Evolutionary conservation across 2,113 vertebrate genomes (phyloP), one percentile per base, ranked within the genome.

Genomic region (Lanius collurio): DNA sequence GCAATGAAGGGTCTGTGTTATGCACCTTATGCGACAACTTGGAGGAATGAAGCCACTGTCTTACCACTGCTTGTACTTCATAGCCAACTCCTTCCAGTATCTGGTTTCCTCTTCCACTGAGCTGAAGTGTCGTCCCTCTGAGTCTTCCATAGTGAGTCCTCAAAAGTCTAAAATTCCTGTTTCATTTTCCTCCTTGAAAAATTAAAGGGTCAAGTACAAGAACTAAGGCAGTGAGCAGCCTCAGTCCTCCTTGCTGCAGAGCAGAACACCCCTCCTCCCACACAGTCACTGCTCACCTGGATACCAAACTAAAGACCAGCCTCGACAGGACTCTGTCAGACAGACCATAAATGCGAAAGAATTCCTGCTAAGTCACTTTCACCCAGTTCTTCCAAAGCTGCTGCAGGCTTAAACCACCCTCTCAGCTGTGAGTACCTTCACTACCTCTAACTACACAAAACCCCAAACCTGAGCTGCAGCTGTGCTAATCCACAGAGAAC

Each of bases 21-120:
- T 2, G 8, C 28, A 53, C 18, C 17, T 37, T 47, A 67, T 12
- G 2, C 3, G 85, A 11, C 13, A 49, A 7, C 50, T 27, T 31
- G 30, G 14, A 85, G 31, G 14, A 74, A 81, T 6, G 11, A 88
- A 90, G 31, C 30, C 55, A 19, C 20, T 82, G 70, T 50, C 94
- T 95, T 96, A 99, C 99, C 99, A 98, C 81, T 98, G 98, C 92
- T 99, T 98, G 46, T 99, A 99, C 89, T 98, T 98, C 82, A 97
- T 92, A 5, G 99, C 98, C 96, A 99, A 59, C 35, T 99, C 98
- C 97, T 98, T 99, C 99, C 99, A 99, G 92, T 99, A 99, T 89
- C 77, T 92, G 56, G 98, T 83, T 94, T 99, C 99, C 69, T 99
- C 99, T 94, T 99, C 98, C 73, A 98, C 71, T 3, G 99, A 99